A percentile compares a stretch with the other conserved stretches of the same genome.
Conservation (phyloP, 2,113 vertebrate genomes). For the Stictonetta naevosa region DNA sequence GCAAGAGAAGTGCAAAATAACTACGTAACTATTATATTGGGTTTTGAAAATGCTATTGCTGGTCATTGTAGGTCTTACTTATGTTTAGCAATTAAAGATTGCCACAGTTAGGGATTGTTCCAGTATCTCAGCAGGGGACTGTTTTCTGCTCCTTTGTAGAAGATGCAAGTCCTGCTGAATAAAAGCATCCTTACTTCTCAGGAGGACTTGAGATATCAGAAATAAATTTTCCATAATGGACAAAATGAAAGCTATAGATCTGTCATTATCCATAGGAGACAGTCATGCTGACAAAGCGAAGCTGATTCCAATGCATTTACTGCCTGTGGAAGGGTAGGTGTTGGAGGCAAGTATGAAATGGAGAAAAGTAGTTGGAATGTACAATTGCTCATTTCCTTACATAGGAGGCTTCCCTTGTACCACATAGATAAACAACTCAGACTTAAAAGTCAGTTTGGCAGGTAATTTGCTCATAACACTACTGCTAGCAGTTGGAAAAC, state of each 20-base stretch:
- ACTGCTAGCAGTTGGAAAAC: slow-evolving; percentile 12
- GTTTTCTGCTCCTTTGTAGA: background rate
- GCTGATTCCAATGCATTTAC: background rate
- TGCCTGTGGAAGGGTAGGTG: background rate
- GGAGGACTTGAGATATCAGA: background rate
- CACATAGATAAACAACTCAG: background rate
- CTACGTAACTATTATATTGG: slow-evolving; percentile 29
- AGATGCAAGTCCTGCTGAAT: background rate
- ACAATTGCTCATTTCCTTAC: background rate
- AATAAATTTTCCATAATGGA: background rate
- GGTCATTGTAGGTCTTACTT: slow-evolving; percentile 26
- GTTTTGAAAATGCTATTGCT: slow-evolving; percentile 36
- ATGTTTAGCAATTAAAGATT: slow-evolving; percentile 49
- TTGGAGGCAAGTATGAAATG: background rate
- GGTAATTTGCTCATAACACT: slow-evolving; percentile 12
- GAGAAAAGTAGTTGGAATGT: background rate
- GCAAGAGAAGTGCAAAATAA: slow-evolving; percentile 46
- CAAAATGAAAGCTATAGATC: background rate
- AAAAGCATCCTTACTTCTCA: background rate
- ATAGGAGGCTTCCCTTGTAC: background rate
- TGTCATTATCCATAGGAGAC: background rate
- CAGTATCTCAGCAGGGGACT: background rate
- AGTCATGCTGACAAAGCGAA: background rate
- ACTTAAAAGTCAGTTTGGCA: slow-evolving; percentile 28
- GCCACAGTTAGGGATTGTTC: slow-evolving; percentile 9